Base-by-base conservation (phyloP, 53 echinoderm and acorn worm genomes). In the Echinarachnius parma region DNA sequence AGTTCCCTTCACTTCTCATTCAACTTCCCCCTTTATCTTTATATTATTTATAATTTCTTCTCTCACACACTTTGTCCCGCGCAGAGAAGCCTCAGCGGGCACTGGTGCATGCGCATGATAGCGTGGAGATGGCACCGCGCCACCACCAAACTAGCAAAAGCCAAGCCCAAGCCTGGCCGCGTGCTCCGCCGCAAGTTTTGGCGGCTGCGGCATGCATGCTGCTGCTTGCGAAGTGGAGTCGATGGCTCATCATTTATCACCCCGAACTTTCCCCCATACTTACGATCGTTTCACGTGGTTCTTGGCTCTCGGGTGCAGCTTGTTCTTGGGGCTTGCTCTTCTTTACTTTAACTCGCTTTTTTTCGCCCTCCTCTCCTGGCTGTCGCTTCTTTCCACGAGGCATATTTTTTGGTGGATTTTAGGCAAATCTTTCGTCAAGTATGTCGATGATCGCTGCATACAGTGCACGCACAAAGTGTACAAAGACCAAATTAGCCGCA, bases 331-430 rank as follows among this genome's bases (percentile, higher is more conserved):
- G 29, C 70, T 69, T 69, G 16, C 46, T 66, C 35, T 60, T 46
- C 59, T 77, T 83, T 47, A 66, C 67, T 46, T 66, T 77, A 22
- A n/a, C 46, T 25, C 67, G 29, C 31, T 33, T 59, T 37, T 60
- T 61, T 18, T 81, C 81, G 19, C 86, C 77, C 54, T 53, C 56
- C 61, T 86, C 86, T 61, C 76, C 86, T 60, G 52, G 58, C 35
- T 39, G 19, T 50, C 81, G 76, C 53, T 86, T 86, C 76, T 86
- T 86, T 52, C 76, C 86, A 61, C 86, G 76, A 39, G 86, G 86
- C 81, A 86, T 86, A 11, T 64, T 86, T 0, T 52, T 19, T 21
- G 33, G 2, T 49, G 50, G 13, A 19, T 14, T 50, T 14, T 18
- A 4, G 20, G 15, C 20, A 50, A 50, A 50, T 50, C 18, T 13